Percentiles rank a stretch among this genome's conserved stretches.
Evolutionary conservation across 92 coral and sea anemone species (phyloP).

Genomic region (Phenganax marumi): DNA sequence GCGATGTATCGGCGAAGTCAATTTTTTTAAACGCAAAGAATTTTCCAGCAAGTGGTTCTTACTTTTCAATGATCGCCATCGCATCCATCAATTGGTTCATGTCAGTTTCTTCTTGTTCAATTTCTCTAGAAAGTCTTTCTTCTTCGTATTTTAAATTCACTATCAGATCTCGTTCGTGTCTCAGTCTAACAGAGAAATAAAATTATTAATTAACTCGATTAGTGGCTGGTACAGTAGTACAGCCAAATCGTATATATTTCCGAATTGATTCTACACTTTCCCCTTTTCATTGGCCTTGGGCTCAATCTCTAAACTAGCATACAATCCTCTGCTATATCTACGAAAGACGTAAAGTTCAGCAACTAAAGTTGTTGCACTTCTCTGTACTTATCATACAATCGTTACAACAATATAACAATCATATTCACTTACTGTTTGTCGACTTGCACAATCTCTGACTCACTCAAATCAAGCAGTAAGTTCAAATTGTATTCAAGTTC

Average conservation of each 20-base stretch:
- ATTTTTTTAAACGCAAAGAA: not conserved
- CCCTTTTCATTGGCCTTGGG: too few species aligned
- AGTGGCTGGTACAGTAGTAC: too few species aligned
- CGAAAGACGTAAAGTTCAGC: too few species aligned
- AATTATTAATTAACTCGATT: not conserved
- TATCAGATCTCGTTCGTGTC: constrained; percentile 82
- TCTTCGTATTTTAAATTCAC: constrained; percentile 81
- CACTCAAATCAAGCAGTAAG: constrained; percentile 85
- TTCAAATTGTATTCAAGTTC: constrained; percentile 85
- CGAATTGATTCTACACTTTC: too few species aligned
- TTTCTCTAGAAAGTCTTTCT: constrained; percentile 64
- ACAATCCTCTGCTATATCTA: too few species aligned
- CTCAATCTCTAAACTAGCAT: too few species aligned
- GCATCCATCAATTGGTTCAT: constrained; percentile 79
- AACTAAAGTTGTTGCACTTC: too few species aligned
- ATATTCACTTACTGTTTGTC: constrained; percentile 85
- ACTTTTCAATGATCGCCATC: constrained; percentile 91
- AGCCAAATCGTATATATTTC: too few species aligned
- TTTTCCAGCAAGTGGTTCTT: not conserved
- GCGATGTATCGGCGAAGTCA: not conserved
- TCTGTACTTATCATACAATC: not conserved
- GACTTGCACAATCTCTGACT: constrained; percentile 82
- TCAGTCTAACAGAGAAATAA: constrained; percentile 52
- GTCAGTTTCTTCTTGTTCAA: constrained; percentile 80
- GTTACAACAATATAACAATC: not conserved